Conservation (phyloP, 37 sponge, comb jelly and placozoan genomes). For the Agelas oroides region DNA sequence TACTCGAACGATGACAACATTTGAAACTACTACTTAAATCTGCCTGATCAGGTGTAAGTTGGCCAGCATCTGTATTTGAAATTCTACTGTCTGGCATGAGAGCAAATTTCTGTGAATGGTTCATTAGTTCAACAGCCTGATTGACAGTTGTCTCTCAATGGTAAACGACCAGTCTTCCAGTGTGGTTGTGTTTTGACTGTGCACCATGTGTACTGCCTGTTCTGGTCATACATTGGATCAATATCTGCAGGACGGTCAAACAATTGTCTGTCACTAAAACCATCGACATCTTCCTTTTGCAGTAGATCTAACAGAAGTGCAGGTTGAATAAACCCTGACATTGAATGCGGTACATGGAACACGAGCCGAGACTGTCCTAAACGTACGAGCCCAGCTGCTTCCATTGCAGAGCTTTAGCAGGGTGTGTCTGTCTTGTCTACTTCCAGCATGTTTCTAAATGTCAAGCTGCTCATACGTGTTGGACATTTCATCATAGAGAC, state of each 20-base stretch:
- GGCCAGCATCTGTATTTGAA: too few relatives aligned
- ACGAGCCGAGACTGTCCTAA: background rate
- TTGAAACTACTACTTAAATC: too few relatives aligned
- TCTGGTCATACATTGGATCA: constrained; percentile 1
- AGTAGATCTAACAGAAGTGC: background rate
- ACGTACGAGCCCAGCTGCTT: constrained; percentile 1
- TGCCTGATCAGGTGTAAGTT: too few relatives aligned
- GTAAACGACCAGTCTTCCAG: too few relatives aligned
- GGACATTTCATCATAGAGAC: constrained; percentile 20
- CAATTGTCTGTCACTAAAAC: constrained; percentile 20
- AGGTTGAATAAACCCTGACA: constrained; percentile 32
- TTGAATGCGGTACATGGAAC: constrained; percentile 13
- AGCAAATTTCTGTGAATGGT: too few relatives aligned
- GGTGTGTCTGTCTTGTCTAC: background rate
- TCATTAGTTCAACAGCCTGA: too few relatives aligned
- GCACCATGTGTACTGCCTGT: too few relatives aligned
- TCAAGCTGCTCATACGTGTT: constrained; percentile 13
- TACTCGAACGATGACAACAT: too few relatives aligned
- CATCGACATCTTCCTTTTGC: background rate
- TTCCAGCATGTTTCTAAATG: background rate
- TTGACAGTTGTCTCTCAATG: too few relatives aligned
- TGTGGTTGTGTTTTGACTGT: too few relatives aligned
- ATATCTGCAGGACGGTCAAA: constrained; percentile 4
- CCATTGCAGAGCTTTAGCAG: constrained; percentile 12
- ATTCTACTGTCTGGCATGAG: too few relatives aligned